Conservation (phyloP, 2,113 vertebrate species). For the Melanerpes aurifrons region DNA sequence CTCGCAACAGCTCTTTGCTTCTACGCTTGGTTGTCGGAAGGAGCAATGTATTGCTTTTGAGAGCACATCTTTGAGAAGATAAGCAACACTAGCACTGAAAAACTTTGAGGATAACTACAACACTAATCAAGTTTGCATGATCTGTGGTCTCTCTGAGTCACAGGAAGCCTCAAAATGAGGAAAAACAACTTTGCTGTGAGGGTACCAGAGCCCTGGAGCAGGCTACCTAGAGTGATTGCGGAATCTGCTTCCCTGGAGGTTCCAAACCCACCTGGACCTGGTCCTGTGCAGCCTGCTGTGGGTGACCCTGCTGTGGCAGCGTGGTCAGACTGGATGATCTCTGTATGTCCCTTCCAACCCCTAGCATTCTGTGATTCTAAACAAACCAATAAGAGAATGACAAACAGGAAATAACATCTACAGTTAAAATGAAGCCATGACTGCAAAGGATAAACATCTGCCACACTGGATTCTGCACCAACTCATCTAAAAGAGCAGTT, state of each 20-base stretch:
- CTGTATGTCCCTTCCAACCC: too few relatives aligned
- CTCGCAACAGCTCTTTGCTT: neutral
- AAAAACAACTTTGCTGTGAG: too few relatives aligned
- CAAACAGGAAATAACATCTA: accelerated
- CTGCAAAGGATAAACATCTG: neutral
- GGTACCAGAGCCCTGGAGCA: too few relatives aligned
- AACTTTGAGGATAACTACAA: neutral
- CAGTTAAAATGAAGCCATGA: neutral
- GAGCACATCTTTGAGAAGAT: neutral
- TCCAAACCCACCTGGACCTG: too few relatives aligned
- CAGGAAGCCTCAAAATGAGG: neutral
- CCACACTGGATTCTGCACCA: neutral
- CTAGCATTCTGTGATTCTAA: too few relatives aligned
- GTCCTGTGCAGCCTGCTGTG: too few relatives aligned
- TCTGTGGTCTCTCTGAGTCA: neutral
- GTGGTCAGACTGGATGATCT: too few relatives aligned
- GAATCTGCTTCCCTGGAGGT: too few relatives aligned
- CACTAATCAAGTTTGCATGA: neutral
- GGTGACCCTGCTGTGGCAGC: too few relatives aligned
- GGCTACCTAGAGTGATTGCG: too few relatives aligned
- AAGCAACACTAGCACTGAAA: neutral
- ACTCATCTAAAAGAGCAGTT: neutral
- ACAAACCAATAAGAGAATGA: neutral
- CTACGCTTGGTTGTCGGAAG: neutral
- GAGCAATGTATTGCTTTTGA: neutral